Percentiles rank a stretch among this genome's conserved stretches.
Evolutionary conservation across 2,113 vertebrate genomes (phyloP).

Genomic region (Colistium nudipinnis): DNA sequence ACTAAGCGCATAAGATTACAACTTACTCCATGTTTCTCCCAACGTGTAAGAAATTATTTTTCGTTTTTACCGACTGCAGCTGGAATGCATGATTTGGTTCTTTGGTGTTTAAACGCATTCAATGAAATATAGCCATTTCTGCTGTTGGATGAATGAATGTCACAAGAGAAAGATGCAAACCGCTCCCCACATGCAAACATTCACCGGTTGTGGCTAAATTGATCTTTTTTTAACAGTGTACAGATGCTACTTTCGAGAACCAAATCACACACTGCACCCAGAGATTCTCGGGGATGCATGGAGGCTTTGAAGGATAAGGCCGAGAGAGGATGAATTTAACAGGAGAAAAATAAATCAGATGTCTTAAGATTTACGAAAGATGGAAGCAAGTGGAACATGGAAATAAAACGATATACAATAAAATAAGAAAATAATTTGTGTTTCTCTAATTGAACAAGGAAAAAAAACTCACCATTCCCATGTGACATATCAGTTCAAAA

Average conservation of each 20-base stretch:
- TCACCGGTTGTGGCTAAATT: constrained; percentile 16
- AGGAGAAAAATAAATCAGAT: not conserved
- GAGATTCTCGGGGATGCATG: constrained; percentile 18
- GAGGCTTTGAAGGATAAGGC: constrained; percentile 35
- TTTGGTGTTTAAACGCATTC: not conserved
- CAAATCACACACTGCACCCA: constrained; percentile 33
- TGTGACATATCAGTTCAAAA: constrained; percentile 30
- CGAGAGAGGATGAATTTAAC: not conserved
- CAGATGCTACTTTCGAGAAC: constrained; percentile 25
- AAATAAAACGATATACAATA: constrained; percentile 38
- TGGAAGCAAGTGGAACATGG: constrained; percentile 24
- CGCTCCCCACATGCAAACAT: not conserved
- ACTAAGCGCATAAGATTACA: not conserved
- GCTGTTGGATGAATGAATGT: not conserved
- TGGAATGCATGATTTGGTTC: constrained; percentile 45
- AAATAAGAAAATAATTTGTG: constrained; percentile 43
- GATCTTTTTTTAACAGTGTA: not conserved
- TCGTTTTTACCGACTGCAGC: constrained; percentile 22
- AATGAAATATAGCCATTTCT: constrained; percentile 7
- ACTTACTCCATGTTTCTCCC: not conserved
- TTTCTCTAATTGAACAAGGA: constrained; percentile 24
- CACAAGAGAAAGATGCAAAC: not conserved
- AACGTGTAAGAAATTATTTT: not conserved
- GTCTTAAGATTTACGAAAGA: not conserved
- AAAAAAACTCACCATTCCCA: constrained; percentile 25